Evolutionary conservation across 2,888 invertebrate species (phyloP).

Genomic region (Morpho deidamia): DNA sequence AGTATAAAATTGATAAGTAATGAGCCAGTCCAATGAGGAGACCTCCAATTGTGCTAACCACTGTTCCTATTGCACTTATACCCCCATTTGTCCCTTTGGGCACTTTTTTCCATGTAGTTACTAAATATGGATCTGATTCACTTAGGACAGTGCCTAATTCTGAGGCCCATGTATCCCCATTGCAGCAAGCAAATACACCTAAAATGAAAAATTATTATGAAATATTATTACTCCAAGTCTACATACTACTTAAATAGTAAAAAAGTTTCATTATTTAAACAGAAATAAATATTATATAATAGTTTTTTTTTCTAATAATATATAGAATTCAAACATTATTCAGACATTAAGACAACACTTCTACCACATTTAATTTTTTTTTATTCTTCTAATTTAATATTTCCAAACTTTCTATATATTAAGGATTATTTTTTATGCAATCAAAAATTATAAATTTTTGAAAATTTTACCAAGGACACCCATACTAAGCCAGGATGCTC

Average conservation of each 20-base stretch:
- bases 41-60: constrained; percentile 82
- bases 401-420: too few relatives aligned
- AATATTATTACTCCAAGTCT: neutral
- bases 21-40: constrained; percentile 84
- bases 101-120: constrained; percentile 85
- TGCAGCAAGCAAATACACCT: constrained; percentile 88
- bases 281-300: too few relatives aligned
- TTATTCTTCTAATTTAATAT: too few relatives aligned
- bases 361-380: too few relatives aligned
- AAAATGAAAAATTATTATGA: constrained; percentile 24
- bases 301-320: too few relatives aligned
- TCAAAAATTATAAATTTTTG: too few relatives aligned
- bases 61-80: constrained; percentile 81
- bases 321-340: too few relatives aligned
- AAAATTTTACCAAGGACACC: constrained; percentile 82
- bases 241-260: too few relatives aligned
- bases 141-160: constrained; percentile 90
- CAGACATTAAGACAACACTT: too few relatives aligned
- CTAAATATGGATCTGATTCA: constrained; percentile 82
- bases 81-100: constrained; percentile 94
- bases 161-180: constrained; percentile 95
- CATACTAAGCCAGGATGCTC: constrained; percentile 89
- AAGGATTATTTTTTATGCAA: too few relatives aligned
- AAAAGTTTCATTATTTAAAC: too few relatives aligned
- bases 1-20: constrained; percentile 82